Base-by-base conservation (phyloP, 2,888 invertebrate genomes). In the Drosophila limbata region DNA sequence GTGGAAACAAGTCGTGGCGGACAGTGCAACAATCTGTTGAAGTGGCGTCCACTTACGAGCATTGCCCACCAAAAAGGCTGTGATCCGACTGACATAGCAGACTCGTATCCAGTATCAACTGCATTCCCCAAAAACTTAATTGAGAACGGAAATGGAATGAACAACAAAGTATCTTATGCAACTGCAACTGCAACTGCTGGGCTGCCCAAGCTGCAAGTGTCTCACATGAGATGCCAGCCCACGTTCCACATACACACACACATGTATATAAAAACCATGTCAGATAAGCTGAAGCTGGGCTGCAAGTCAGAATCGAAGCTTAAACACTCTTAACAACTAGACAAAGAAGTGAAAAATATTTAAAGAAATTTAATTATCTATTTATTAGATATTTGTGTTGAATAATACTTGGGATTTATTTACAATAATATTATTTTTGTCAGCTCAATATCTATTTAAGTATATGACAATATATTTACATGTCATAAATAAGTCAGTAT, bases 141-240 rank as follows among this genome's bases (percentile, higher is more conserved):
- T 83, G 81, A 80, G 82, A 83, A 83, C 82, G 82, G 82, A 83
- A 83, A 82, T 79, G 83, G 69, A 69, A 53, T 48, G 79, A 39
- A 48, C 28, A 25, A 33, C 25, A 25, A 25, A 25, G 1, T 42
- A 53, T 45, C 48, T 84, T 88, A 69, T 63, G 82, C 81, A 75
- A 88, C 64, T 53, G 50, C n/a, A n/a, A n/a, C n/a, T n/a, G n/a
- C n/a, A n/a, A n/a, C 56, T 39, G 15, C 59, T 39, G 15, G 31
- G 48, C 79, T 45, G 73, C 69, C n/a, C 59, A 55, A 35, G 53
- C 35, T 48, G 45, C 65, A 63, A 76, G 71, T 71, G 56, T 57
- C 69, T 42, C n/a, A n/a, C n/a, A n/a, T n/a, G 25, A 37, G 31
- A 10, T 40, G 28, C 47, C 61, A 60, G 55, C 77, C 66, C 77